Percentiles rank a stretch among this genome's conserved stretches.
Evolutionary conservation across 2,113 vertebrate species (phyloP).

Genomic region (Atlantisia rogersi): DNA sequence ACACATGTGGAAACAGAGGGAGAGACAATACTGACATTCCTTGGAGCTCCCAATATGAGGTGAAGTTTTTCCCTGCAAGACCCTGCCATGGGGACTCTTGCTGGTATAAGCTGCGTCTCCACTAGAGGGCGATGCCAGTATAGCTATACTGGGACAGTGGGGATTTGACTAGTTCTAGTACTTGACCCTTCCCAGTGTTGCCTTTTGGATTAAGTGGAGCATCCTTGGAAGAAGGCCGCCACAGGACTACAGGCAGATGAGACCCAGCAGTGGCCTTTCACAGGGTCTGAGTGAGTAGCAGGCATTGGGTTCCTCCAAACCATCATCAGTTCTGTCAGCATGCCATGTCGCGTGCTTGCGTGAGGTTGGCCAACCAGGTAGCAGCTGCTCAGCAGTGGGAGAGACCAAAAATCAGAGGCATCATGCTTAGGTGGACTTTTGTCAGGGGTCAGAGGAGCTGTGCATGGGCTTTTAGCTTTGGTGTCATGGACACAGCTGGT

Average conservation of each 20-base stretch:
- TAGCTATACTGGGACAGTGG: not conserved
- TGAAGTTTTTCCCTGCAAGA: not conserved
- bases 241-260: rapidly evolving
- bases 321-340: rapidly evolving
- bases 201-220: rapidly evolving
- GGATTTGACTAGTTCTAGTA: not conserved
- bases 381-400: not conserved
- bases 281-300: not conserved
- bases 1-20: not conserved
- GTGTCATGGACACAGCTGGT: not conserved
- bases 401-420: not conserved
- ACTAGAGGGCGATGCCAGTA: conserved; percentile 27
- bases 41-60: not conserved
- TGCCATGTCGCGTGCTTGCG: rapidly evolving
- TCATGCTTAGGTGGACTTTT: not conserved
- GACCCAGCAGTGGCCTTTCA: not conserved
- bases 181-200: not conserved
- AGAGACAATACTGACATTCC: not conserved
- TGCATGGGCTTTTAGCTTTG: not conserved
- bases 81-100: not conserved
- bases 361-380: not conserved
- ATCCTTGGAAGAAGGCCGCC: not conserved
- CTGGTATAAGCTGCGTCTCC: not conserved
- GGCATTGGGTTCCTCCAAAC: not conserved
- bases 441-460: not conserved